A percentile compares a stretch with the other conserved stretches of the same genome.
Conservation (phyloP, 1,140 invertebrate species). For the Drosophila albomicans region DNA sequence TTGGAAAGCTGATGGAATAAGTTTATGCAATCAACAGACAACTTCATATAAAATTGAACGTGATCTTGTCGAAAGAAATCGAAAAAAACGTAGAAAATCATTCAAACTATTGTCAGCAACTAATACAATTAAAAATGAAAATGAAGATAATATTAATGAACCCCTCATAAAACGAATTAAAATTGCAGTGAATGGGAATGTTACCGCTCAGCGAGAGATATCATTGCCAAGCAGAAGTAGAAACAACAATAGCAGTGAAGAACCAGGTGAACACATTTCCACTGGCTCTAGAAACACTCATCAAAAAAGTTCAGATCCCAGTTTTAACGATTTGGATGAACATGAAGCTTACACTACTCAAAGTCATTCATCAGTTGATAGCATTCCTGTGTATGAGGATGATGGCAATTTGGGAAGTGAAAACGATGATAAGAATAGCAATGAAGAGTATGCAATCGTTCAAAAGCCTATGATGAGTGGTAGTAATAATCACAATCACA, state of each 20-base stretch:
- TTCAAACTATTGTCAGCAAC: not conserved
- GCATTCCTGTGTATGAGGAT: constrained; percentile 38
- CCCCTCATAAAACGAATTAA: constrained; percentile 60
- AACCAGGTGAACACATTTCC: constrained; percentile 9
- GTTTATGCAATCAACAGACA: constrained; percentile 5
- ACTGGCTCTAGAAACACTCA: constrained; percentile 8
- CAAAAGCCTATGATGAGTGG: constrained; percentile 36
- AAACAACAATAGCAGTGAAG: constrained; percentile 49
- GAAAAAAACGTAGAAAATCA: constrained; percentile 47
- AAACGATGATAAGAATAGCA: constrained; percentile 33
- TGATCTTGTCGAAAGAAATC: constrained; percentile 41
- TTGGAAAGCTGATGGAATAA: not conserved
- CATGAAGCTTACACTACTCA: constrained; percentile 20
- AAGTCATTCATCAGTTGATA: constrained; percentile 28
- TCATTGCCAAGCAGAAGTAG: constrained; percentile 29
- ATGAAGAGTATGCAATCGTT: constrained; percentile 67
- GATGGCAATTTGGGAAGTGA: constrained; percentile 19
- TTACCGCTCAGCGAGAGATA: constrained; percentile 41
- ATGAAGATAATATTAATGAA: constrained; percentile 16
- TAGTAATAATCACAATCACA: constrained; percentile 70
- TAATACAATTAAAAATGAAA: not conserved
- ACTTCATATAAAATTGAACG: constrained; percentile 8
- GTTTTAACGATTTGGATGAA: constrained; percentile 15
- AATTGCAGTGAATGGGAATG: constrained; percentile 55
- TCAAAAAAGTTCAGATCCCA: not conserved